phyloP scores from a whole-genome alignment of 2,113 vertebrate species.

The Mormyrus iriodes region DNA sequence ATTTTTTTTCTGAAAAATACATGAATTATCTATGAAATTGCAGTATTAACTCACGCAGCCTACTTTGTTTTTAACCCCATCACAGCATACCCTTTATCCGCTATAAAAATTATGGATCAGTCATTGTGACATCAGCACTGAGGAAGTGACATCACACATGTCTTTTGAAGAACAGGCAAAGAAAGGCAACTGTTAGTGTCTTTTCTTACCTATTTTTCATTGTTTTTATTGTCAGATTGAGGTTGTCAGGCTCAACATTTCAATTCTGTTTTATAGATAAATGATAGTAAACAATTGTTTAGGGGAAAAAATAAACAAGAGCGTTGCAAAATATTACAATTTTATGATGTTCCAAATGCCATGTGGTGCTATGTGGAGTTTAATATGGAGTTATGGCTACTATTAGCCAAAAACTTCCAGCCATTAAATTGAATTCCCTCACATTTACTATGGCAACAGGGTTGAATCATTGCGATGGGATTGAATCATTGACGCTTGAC shows the following conservation, averaged over 20 bases:
- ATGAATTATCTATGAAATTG: neutral
- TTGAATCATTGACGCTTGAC: neutral
- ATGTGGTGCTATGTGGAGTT: neutral
- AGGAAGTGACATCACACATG: neutral
- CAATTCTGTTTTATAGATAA: neutral
- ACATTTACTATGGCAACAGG: neutral
- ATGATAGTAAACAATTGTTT: neutral
- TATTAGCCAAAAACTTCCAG: neutral
- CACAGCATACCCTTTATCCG: neutral
- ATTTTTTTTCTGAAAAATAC: neutral
- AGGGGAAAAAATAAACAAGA: neutral
- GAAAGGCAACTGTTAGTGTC: neutral
- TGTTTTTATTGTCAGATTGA: neutral
- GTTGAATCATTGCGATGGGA: neutral
- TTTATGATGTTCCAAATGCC: neutral
- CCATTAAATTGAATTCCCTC: no score
- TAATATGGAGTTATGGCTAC: neutral
- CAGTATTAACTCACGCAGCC: neutral
- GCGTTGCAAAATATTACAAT: neutral
- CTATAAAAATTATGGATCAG: neutral
- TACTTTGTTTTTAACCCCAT: neutral
- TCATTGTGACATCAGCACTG: neutral
- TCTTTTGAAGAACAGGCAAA: neutral
- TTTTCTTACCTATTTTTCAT: neutral
- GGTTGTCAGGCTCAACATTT: neutral